phyloP scores from a whole-genome alignment of 2,113 vertebrate genomes.

The Ardeotis arabs region DNA sequence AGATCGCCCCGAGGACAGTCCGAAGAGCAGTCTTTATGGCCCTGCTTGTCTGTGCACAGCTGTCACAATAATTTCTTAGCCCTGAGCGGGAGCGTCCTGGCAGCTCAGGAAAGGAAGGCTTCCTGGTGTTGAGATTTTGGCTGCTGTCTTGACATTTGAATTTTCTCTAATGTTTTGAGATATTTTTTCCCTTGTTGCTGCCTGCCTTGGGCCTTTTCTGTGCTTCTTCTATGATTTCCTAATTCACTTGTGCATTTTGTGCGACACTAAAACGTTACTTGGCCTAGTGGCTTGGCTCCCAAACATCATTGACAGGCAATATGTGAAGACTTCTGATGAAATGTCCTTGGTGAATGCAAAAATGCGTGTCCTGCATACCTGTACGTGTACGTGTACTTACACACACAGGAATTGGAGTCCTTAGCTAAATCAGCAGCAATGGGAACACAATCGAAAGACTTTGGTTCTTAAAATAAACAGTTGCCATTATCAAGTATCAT shows the following conservation, averaged over 20 bases:
- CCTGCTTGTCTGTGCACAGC: neutral
- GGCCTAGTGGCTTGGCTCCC: neutral
- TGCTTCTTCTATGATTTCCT: neutral
- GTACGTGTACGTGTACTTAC: rapidly evolving
- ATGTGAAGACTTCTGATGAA: neutral
- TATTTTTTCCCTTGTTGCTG: neutral
- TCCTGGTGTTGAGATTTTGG: neutral
- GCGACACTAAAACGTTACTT: neutral
- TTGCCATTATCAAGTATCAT: neutral
- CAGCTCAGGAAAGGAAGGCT: neutral
- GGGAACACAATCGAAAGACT: neutral
- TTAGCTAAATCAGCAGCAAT: neutral
- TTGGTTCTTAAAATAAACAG: neutral
- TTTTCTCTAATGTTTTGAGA: neutral
- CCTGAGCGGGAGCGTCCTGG: neutral
- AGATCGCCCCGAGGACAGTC: neutral
- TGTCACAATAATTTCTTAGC: neutral
- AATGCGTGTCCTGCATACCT: neutral
- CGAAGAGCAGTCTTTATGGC: neutral
- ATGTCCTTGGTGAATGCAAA: neutral
- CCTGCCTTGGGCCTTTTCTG: neutral
- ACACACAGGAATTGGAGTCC: neutral
- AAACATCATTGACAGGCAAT: neutral
- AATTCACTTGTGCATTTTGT: neutral
- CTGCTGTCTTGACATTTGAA: neutral